Conservation (phyloP, 2,113 vertebrate genomes). For the Xiphias gladius region DNA sequence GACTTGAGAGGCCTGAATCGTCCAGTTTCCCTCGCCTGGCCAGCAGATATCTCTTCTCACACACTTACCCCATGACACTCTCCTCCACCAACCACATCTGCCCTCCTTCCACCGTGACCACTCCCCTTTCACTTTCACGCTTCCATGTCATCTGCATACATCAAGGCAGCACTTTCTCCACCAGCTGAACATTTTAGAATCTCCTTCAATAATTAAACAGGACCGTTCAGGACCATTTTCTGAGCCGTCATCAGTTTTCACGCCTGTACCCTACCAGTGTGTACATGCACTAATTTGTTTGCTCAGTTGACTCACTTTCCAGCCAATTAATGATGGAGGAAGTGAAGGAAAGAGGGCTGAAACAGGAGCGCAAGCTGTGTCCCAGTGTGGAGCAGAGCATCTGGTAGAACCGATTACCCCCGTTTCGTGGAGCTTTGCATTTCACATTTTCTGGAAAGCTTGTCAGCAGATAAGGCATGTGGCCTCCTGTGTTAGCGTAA, state of each 20-base stretch:
- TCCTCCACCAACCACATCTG: neutral
- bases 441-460: conserved; percentile 28
- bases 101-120: neutral
- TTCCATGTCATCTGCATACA: conserved; percentile 17
- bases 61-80: neutral
- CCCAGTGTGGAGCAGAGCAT: conserved; percentile 30
- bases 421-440: conserved; percentile 22
- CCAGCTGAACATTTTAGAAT: conserved; percentile 21
- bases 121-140: neutral
- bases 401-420: conserved; percentile 42
- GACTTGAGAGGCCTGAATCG: neutral
- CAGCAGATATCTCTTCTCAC: neutral
- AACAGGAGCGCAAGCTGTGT: conserved; percentile 25
- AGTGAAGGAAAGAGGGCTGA: neutral
- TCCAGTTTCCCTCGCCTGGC: neutral
- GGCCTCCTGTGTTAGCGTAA: conserved; percentile 7
- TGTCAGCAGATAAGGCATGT: conserved; percentile 32
- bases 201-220: conserved; percentile 53
- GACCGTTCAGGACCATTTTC: conserved; percentile 23
- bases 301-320: conserved; percentile 45
- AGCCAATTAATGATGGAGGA: conserved; percentile 41
- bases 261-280: neutral
- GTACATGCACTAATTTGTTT: conserved; percentile 14
- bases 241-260: conserved; percentile 18
- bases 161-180: conserved; percentile 4